Evolutionary conservation across 2,113 vertebrate species (phyloP).

Genomic region (Pholis gunnellus): DNA sequence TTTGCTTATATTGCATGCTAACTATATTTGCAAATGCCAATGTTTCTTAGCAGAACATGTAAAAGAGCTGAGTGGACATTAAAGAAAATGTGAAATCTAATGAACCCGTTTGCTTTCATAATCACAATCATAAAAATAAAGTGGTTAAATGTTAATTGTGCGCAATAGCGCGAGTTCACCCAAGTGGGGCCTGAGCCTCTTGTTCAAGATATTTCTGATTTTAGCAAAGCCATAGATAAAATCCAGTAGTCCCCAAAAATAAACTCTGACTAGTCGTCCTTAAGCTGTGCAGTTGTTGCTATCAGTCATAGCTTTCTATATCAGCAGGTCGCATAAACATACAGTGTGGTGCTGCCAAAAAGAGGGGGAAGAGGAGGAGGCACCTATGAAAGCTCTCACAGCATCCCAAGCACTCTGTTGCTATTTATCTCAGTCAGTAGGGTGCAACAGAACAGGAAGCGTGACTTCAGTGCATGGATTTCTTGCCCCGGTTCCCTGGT

Average conservation of each 20-base stretch:
- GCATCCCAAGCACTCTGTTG: slow-evolving; percentile 28
- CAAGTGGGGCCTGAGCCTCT: not conserved
- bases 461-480: slow-evolving; percentile 11
- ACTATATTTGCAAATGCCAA: not conserved
- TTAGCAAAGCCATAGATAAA: slow-evolving; percentile 49
- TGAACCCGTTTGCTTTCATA: not conserved
- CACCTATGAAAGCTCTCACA: not conserved
- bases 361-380: slow-evolving; percentile 29
- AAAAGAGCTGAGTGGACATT: not conserved
- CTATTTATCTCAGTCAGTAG: slow-evolving; percentile 47
- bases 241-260: slow-evolving; percentile 64
- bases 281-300: slow-evolving; percentile 72
- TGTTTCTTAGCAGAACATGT: not conserved
- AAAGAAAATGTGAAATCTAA: too few relatives aligned
- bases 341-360: slow-evolving; percentile 3
- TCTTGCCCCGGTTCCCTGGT: slow-evolving; percentile 45
- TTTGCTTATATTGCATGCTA: slow-evolving; percentile 2
- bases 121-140: not conserved
- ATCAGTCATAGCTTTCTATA: slow-evolving; percentile 72
- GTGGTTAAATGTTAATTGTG: not conserved
- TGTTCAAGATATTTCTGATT: slow-evolving; percentile 20
- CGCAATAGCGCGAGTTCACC: not conserved
- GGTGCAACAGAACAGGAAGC: slow-evolving; percentile 49
- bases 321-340: slow-evolving; percentile 61
- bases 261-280: slow-evolving; percentile 58